Evolutionary conservation across 64 coral and sea anemone species (phyloP).

Genomic region (Stichodactyla helianthus): DNA sequence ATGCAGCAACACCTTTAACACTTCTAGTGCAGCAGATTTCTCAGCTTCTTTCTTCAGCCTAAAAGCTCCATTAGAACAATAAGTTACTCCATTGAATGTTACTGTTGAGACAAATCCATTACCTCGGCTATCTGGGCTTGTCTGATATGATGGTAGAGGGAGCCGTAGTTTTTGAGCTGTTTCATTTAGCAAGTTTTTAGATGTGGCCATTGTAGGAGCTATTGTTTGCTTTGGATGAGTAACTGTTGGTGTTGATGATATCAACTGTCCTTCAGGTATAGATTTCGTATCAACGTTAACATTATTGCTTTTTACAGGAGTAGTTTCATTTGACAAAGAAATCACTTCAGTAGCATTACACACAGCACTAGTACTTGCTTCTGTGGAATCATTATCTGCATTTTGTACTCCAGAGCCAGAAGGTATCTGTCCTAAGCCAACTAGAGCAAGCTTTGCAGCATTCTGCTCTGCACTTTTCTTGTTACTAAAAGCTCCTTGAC

Average conservation of each 20-base stretch:
- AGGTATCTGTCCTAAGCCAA: neutral
- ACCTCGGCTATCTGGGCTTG: neutral
- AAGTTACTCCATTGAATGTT: slow-evolving; percentile 39
- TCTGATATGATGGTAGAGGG: slow-evolving; percentile 42
- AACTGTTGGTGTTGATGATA: neutral
- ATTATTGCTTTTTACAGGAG: neutral
- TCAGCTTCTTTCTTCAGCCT: slow-evolving; percentile 41
- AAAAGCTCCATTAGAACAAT: slow-evolving; percentile 23
- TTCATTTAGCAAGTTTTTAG: slow-evolving; percentile 48
- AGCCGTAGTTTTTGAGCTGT: slow-evolving; percentile 35
- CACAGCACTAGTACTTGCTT: neutral
- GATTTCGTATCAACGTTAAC: neutral
- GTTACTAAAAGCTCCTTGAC: slow-evolving; percentile 34
- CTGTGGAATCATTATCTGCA: neutral
- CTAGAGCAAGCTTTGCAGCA: slow-evolving; percentile 37
- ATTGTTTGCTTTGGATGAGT: neutral
- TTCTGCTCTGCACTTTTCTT: slow-evolving; percentile 64
- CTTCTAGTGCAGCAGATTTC: slow-evolving; percentile 32
- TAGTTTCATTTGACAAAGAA: neutral
- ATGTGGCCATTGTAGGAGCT: neutral
- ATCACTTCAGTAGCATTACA: neutral
- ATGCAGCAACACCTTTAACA: neutral
- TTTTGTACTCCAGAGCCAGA: neutral
- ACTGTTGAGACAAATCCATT: slow-evolving; percentile 28
- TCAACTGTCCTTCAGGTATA: neutral